phyloP scores from a whole-genome alignment of 2,113 vertebrate genomes.

The Hirundichthys speculiger region DNA sequence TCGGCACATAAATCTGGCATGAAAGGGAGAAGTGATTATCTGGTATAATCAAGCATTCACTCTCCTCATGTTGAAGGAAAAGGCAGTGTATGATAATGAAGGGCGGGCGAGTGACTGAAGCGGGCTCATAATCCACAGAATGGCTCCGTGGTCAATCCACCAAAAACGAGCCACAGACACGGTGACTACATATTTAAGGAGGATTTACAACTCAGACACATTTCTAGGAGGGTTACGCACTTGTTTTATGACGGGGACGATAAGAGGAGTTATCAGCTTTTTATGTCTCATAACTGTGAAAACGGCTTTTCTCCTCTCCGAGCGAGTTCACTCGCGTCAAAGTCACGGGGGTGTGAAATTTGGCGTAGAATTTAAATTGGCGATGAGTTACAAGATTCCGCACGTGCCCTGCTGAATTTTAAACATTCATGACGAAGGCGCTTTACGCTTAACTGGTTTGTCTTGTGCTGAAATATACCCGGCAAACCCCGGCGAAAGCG shows the following conservation, averaged over 20 bases:
- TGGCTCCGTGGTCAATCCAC: conserved; percentile 59
- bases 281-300: conserved; percentile 66
- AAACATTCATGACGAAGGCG: conserved; percentile 63
- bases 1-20: conserved; percentile 64
- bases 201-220: conserved; percentile 65
- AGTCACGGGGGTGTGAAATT: conserved; percentile 54
- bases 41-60: conserved; percentile 77
- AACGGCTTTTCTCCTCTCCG: conserved; percentile 50
- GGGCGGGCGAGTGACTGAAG: conserved; percentile 30
- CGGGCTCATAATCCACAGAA: conserved; percentile 60
- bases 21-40: conserved; percentile 72
- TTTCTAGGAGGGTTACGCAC: conserved; percentile 60
- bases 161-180: conserved; percentile 41
- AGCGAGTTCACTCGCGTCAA: conserved; percentile 38
- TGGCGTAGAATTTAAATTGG: conserved; percentile 51
- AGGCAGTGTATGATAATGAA: conserved; percentile 67
- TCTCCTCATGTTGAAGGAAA: conserved; percentile 65
- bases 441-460: conserved; percentile 40
- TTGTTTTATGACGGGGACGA: conserved; percentile 70
- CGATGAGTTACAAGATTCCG: conserved; percentile 35
- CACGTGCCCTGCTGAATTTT: conserved; percentile 31
- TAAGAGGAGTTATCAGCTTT: conserved; percentile 69
- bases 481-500: conserved; percentile 17
- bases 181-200: conserved; percentile 63
- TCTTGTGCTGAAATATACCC: conserved; percentile 18